Percentiles rank a stretch among this genome's conserved stretches.
phyloP scores from a whole-genome alignment of 2,797 vertebrate species.

The Amphiprion clarkii region DNA sequence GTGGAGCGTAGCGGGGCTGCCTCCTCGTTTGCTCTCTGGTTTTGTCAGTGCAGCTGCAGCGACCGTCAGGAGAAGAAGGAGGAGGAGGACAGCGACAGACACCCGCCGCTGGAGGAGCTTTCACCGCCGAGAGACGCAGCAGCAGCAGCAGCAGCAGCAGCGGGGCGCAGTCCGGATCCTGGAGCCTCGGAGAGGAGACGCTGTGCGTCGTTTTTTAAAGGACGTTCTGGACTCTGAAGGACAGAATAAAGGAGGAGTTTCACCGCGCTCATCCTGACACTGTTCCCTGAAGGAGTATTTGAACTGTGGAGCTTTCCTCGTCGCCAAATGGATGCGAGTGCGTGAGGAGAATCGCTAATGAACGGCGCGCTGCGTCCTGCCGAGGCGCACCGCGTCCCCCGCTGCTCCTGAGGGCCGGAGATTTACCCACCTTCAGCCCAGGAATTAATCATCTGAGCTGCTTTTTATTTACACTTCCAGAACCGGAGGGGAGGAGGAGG shows the following conservation, averaged over 20 bases:
- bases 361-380: conserved; percentile 60
- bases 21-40: conserved; percentile 51
- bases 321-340: conserved; percentile 55
- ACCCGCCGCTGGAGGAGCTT: neutral
- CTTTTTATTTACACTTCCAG: neutral
- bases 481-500: neutral
- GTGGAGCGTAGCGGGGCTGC: conserved; percentile 58
- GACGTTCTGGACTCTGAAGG: neutral
- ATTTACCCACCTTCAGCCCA: neutral
- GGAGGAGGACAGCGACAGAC: neutral
- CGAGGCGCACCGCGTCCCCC: conserved; percentile 46
- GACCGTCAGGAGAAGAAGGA: neutral
- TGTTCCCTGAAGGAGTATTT: neutral
- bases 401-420: conserved; percentile 43
- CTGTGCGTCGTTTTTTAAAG: neutral
- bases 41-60: conserved; percentile 47
- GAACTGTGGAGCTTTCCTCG: conserved; percentile 18
- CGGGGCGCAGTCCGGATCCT: neutral
- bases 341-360: conserved; percentile 72
- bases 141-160: no score
- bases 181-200: no score
- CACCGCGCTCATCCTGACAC: neutral
- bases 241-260: neutral
- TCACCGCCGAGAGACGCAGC: neutral
- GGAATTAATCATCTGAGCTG: conserved; percentile 20